Base-by-base conservation (phyloP, 2,797 vertebrate species). In the Chanos chanos region DNA sequence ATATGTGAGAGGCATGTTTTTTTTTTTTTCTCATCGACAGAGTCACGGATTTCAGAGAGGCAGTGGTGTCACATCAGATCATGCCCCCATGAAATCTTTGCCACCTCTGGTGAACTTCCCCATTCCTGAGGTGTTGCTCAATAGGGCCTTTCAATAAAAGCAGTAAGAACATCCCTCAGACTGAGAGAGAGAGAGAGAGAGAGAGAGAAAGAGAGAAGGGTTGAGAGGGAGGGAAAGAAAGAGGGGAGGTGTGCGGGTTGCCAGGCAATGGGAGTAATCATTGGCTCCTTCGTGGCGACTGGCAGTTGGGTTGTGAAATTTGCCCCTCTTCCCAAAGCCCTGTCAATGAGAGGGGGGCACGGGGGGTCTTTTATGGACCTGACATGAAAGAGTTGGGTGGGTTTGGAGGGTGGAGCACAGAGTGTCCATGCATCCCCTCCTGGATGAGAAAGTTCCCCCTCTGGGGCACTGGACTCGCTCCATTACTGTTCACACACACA, bases 401-500 rank as follows among this genome's bases (percentile, higher is more conserved):
- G 34, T 15, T 10, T 15, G 9, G 4, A 74, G 79, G 81, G 78
- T 72, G 71, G 70, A 61, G 76, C n/a, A n/a, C 77, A 77, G 66
- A 41, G 68, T 56, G 64, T 78, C 81, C 80, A 81, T 83, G 83
- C 82, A 81, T 65, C 66, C 68, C 76, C 74, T 72, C 75, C 70
- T 82, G 77, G 80, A 79, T 79, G 61, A 83, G 81, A 74, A 78
- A 74, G 73, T 79, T 77, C 83, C 79, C 79, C 74, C 79, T 44
- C 69, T 57, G 58, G 81, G 80, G 84, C 39, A 61, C 68, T 37
- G 21, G 43, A 53, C 39, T 30, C 12, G 3, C 18, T 39, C 28
- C 16, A 27, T 22, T 41, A 22, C 30, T 18, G n/a, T 7, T 33
- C 22, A 10, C 45, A 39, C 13, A 19, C 28, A 30, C 19, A 22